Evolutionary conservation across 2,888 invertebrate genomes (phyloP), one percentile per base, ranked within the genome.

Genomic region (Patella ulyssiponensis): DNA sequence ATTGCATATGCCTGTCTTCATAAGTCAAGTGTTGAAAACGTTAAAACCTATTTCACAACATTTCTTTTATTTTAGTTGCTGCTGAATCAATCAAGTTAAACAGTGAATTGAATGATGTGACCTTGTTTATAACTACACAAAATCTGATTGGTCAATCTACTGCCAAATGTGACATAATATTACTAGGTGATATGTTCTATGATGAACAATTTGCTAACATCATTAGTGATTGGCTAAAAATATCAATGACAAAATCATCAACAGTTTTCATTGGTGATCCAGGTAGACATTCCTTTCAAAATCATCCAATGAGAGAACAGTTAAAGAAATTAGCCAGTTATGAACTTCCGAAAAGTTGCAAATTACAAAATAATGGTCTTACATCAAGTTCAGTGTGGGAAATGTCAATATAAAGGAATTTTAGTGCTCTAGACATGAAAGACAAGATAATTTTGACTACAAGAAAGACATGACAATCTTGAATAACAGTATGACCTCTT

Each of bases 171-270:
- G 94, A 95, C 83, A 91, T 94, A 2, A 91, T 95, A 79, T 89
- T 95, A n/a, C 91, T 95, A 58, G 95, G 95, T 0, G 95, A 95
- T 88, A 93, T 95, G 93, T 94, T 95, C 84, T 95, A 95, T 87
- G 94, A 95, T 86, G 93, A 81, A 56, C 75, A 81, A 5, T 87
- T 89, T 76, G 80, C 85, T 15, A 74, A 84, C 58, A 76, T 64
- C n/a, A 80, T 90, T 7, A 76, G 82, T 20, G 73, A 82, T 51
- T 90, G 89, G 89, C 44, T 88, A 15, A 51, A 77, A 75, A 64
- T 79, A 20, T 52, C 72, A 73, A 52, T 78, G n/a, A 53, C 71
- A 64, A 77, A 70, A 70, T 78, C 79, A 33, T 85, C 84, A 75
- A 77, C 72, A 11, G 79, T 90, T 73, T 80, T 86, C 20, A 86